phyloP scores from a whole-genome alignment of 2,113 vertebrate genomes.

The Cyrtonyx montezumae region DNA sequence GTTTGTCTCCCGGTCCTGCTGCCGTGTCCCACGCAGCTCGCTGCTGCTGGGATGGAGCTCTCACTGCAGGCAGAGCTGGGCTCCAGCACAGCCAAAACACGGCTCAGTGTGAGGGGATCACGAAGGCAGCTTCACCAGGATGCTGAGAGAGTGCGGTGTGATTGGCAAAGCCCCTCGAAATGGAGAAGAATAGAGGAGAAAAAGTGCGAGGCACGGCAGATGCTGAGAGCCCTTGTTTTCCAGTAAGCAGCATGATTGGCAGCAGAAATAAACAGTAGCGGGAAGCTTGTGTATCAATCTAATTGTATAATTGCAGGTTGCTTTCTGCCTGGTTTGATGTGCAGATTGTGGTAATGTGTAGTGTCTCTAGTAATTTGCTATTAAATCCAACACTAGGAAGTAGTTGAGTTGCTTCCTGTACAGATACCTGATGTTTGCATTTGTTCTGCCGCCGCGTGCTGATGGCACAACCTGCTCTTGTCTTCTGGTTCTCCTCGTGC shows the following conservation, averaged over 20 bases:
- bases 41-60: neutral
- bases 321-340: constrained; percentile 69
- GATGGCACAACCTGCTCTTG: rapidly evolving
- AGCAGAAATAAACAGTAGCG: constrained; percentile 72
- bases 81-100: neutral
- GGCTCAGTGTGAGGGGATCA: constrained; percentile 6
- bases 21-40: neutral
- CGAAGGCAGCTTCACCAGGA: neutral
- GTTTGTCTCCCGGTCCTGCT: neutral
- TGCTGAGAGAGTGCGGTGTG: neutral
- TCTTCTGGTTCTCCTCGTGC: rapidly evolving
- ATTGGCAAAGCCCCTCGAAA: constrained; percentile 7
- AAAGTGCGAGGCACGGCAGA: neutral
- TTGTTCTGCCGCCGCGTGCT: neutral
- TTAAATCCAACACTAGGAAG: constrained; percentile 37
- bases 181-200: neutral
- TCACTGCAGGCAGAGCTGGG: rapidly evolving
- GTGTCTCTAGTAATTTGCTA: constrained; percentile 63
- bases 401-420: constrained; percentile 7
- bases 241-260: constrained; percentile 66
- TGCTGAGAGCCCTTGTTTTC: constrained; percentile 66
- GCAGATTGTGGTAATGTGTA: constrained; percentile 55
- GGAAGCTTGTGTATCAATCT: constrained; percentile 68
- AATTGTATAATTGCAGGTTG: constrained; percentile 77
- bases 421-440: neutral